Percentiles rank a stretch among this genome's conserved stretches.
Evolutionary conservation across 2,113 vertebrate genomes (phyloP).

Genomic region (Hoplias malabaricus): DNA sequence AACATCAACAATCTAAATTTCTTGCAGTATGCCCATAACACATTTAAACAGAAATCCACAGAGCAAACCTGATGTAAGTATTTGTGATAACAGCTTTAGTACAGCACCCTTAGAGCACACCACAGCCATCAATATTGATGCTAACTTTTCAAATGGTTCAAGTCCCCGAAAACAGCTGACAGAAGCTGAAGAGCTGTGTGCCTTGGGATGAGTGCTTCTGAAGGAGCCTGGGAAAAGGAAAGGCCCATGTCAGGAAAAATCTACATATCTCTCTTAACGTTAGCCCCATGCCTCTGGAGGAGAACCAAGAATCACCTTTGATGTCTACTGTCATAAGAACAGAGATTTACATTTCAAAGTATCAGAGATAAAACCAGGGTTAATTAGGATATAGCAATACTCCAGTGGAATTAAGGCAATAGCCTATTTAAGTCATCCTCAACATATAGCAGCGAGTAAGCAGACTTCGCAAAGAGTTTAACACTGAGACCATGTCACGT

Average conservation of each 20-base stretch:
- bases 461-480: too few relatives aligned
- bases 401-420: conserved; percentile 6
- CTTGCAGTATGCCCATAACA: neutral
- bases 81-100: neutral
- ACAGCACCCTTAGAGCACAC: neutral
- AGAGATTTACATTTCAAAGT: conserved; percentile 16
- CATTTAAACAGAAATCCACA: neutral
- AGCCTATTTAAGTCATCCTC: neutral
- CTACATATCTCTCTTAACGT: neutral
- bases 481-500: too few relatives aligned
- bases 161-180: neutral
- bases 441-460: too few relatives aligned
- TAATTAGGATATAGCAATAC: neutral
- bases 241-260: neutral
- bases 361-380: neutral
- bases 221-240: neutral
- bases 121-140: neutral
- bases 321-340: neutral
- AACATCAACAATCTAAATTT: neutral
- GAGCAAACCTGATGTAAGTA: neutral
- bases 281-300: neutral
- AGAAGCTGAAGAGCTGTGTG: neutral
- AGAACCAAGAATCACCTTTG: conserved; percentile 13
- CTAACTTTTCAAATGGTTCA: neutral
- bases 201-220: neutral